Conservation (phyloP, 37 sponge, comb jelly and placozoan genomes). For the Tethya wilhelma region DNA sequence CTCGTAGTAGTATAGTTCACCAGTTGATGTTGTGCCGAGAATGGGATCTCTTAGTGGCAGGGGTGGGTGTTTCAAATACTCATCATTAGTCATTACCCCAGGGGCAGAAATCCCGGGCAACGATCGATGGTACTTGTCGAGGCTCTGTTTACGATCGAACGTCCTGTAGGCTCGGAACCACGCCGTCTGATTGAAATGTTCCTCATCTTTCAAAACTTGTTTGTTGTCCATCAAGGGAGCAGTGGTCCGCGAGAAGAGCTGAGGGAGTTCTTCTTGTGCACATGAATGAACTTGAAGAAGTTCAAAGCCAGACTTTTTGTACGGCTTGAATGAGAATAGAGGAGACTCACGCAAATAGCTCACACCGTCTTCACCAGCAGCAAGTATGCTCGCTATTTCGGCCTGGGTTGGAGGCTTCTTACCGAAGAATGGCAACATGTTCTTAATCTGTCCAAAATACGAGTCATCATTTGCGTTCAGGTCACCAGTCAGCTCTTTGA, state of each 20-base stretch:
- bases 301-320: conserved; percentile 21
- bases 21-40: not conserved
- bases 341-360: conserved; percentile 37
- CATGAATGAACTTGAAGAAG: conserved; percentile 22
- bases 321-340: conserved; percentile 33
- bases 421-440: conserved; percentile 28
- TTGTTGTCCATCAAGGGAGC: conserved; percentile 23
- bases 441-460: conserved; percentile 28
- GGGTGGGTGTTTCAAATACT: conserved; percentile 12
- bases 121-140: conserved; percentile 20
- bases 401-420: not conserved
- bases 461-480: not conserved
- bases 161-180: conserved; percentile 60
- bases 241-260: conserved; percentile 33
- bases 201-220: conserved; percentile 24
- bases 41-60: not conserved
- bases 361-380: conserved; percentile 10
- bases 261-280: not conserved
- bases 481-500: not conserved
- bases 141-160: conserved; percentile 7
- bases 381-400: not conserved
- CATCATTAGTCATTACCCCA: conserved; percentile 24
- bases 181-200: conserved; percentile 13
- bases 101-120: conserved; percentile 61
- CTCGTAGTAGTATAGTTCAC: conserved; percentile 22